phyloP scores from a whole-genome alignment of 2,113 vertebrate genomes.

The Vicugna pacos region DNA sequence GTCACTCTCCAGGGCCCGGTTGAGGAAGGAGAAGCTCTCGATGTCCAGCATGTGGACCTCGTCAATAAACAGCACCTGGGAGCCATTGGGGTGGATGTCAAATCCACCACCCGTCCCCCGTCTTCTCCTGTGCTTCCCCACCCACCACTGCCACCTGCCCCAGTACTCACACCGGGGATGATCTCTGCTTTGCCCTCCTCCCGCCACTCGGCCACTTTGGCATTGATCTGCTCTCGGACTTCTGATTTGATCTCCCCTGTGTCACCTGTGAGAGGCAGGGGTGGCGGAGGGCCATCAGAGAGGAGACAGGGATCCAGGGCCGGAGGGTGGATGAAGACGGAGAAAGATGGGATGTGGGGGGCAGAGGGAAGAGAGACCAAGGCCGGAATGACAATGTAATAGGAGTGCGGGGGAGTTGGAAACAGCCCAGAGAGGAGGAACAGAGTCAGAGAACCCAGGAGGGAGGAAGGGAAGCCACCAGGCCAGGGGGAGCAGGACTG shows the following conservation, averaged over 20 bases:
- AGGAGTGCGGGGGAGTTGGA: background rate
- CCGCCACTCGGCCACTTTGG: slow-evolving; percentile 96
- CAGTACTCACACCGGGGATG: slow-evolving; percentile 92
- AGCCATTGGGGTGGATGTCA: fast-evolving
- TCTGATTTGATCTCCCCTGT: slow-evolving; percentile 97
- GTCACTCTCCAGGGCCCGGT: slow-evolving; percentile 95
- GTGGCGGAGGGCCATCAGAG: background rate
- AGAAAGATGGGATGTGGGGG: fast-evolving
- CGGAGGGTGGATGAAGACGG: fast-evolving
- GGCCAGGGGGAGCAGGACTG: fast-evolving
- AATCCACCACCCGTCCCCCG: fast-evolving
- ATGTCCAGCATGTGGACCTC: slow-evolving; percentile 98
- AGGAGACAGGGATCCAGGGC: background rate
- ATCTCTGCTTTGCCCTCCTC: slow-evolving; percentile 97
- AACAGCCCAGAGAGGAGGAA: fast-evolving
- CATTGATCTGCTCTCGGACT: slow-evolving; percentile 96
- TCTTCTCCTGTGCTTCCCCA: fast-evolving
- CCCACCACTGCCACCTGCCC: fast-evolving
- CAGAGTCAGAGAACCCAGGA: background rate
- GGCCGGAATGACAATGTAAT: fast-evolving
- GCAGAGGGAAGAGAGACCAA: background rate
- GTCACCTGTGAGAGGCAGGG: slow-evolving; percentile 86
- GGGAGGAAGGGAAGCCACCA: fast-evolving
- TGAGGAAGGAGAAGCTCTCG: slow-evolving; percentile 96
- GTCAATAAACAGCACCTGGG: slow-evolving; percentile 95